Conservation (phyloP, 2,888 invertebrate species). For the Mesoligia furuncula region DNA sequence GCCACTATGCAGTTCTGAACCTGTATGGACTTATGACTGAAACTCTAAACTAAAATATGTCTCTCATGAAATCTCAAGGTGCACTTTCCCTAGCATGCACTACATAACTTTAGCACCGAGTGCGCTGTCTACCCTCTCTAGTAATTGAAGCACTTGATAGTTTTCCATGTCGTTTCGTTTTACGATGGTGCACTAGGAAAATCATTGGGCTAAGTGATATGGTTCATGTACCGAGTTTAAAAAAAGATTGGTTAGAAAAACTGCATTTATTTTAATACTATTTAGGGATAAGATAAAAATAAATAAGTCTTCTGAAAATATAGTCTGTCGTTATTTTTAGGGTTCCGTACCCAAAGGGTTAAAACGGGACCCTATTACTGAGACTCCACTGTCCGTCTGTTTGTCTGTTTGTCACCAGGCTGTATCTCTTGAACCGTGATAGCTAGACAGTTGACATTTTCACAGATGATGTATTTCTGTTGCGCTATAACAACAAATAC, state of each 20-base stretch:
- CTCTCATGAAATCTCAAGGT: slow-evolving; percentile 6
- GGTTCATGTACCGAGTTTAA: not conserved
- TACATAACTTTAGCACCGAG: slow-evolving; percentile 25
- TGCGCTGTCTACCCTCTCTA: slow-evolving; percentile 19
- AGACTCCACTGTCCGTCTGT: too few species aligned
- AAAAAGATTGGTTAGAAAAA: not conserved
- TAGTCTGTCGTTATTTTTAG: too few species aligned
- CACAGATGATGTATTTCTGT: too few species aligned
- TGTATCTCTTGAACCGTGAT: too few species aligned
- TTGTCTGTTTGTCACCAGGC: too few species aligned
- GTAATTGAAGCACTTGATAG: slow-evolving; percentile 30
- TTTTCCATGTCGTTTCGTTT: slow-evolving; percentile 46
- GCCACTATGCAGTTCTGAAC: not conserved
- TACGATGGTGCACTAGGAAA: slow-evolving; percentile 21
- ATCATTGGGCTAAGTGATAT: slow-evolving; percentile 28
- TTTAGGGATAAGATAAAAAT: not conserved
- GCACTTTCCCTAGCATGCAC: not conserved
- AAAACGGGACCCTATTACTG: too few species aligned
- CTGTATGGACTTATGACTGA: not conserved
- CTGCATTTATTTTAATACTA: not conserved
- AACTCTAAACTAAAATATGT: too few species aligned
- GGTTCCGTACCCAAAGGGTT: too few species aligned
- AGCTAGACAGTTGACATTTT: too few species aligned
- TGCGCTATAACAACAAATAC: too few species aligned
- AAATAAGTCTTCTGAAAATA: too few species aligned